Evolutionary conservation across 2,113 vertebrate genomes (phyloP).

Genomic region (Eupsittula cactorum): DNA sequence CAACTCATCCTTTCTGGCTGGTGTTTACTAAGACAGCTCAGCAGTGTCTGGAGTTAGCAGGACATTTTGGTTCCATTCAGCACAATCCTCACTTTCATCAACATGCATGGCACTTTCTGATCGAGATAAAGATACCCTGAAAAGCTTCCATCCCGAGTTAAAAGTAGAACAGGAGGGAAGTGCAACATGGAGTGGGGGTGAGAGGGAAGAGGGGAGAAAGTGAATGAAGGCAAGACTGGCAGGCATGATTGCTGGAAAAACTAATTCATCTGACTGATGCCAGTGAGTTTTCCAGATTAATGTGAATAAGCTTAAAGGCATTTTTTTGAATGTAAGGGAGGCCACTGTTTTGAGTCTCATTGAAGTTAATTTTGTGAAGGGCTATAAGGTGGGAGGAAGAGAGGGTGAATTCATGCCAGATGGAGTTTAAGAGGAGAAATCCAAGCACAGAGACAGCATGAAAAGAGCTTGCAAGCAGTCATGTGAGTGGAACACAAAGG

Average conservation of each 20-base stretch:
- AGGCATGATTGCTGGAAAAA: not conserved
- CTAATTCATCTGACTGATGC: not conserved
- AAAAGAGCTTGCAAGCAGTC: slow-evolving; percentile 28
- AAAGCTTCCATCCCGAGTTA: not conserved
- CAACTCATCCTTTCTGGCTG: not conserved
- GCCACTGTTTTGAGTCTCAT: not conserved
- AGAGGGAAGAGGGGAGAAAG: not conserved
- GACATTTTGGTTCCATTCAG: not conserved
- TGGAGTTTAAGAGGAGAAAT: slow-evolving; percentile 29
- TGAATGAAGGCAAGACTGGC: not conserved
- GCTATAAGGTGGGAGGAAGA: slow-evolving; percentile 24
- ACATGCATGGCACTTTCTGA: not conserved
- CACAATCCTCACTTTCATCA: not conserved
- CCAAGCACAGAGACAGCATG: not conserved
- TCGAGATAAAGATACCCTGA: not conserved
- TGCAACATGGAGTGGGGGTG: not conserved
- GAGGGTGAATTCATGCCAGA: not conserved
- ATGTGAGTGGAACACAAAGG: slow-evolving; percentile 3
- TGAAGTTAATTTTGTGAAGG: slow-evolving; percentile 21
- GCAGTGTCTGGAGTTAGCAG: not conserved
- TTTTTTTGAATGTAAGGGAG: not conserved
- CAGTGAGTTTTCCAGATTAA: not conserved
- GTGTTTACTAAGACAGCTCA: not conserved
- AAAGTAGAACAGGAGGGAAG: not conserved
- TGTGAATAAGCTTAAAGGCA: not conserved